Evolutionary conservation across 2,113 vertebrate genomes (phyloP).

Genomic region (Oncorhynchus clarkii): DNA sequence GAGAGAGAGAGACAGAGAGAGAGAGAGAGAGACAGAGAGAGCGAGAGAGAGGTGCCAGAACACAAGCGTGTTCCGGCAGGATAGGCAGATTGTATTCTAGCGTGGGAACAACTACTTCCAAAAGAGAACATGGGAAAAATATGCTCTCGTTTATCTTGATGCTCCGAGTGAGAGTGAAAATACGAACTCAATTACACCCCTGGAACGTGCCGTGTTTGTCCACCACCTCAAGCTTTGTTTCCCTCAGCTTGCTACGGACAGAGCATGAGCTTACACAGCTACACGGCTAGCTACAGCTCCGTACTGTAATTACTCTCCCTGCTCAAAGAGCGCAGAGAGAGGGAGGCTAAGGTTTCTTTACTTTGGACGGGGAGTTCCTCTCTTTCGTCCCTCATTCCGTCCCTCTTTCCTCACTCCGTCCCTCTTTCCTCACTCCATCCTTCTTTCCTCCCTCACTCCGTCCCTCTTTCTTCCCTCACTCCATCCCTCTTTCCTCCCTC

Average conservation of each 20-base stretch:
- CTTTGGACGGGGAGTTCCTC: constrained; percentile 45
- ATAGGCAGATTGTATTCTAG: not conserved
- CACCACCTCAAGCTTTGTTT: not conserved
- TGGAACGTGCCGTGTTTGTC: constrained; percentile 1
- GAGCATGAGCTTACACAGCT: not conserved
- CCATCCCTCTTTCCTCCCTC: no score
- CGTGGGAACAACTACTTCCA: constrained; percentile 1
- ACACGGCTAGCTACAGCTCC: not conserved
- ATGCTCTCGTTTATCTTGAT: constrained; percentile 16
- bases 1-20: constrained; percentile 6
- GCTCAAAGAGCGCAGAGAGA: constrained; percentile 25
- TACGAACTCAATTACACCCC: constrained; percentile 3
- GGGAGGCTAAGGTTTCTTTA: constrained; percentile 52
- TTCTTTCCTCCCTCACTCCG: not conserved
- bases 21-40: not conserved
- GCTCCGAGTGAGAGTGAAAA: constrained; percentile 1
- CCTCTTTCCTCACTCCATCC: constrained; percentile 2
- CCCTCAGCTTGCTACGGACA: not conserved
- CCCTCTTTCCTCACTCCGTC: not conserved
- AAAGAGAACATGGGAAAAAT: constrained; percentile 12
- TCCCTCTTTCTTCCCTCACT: not conserved
- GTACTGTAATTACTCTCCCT: constrained; percentile 21
- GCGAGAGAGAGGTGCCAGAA: not conserved
- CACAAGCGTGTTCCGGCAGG: not conserved
- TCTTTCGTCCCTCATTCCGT: constrained; percentile 27